A percentile compares a stretch with the other conserved stretches of the same genome.
Conservation (phyloP, 1,140 invertebrate genomes). For the Euschistus heros region DNA sequence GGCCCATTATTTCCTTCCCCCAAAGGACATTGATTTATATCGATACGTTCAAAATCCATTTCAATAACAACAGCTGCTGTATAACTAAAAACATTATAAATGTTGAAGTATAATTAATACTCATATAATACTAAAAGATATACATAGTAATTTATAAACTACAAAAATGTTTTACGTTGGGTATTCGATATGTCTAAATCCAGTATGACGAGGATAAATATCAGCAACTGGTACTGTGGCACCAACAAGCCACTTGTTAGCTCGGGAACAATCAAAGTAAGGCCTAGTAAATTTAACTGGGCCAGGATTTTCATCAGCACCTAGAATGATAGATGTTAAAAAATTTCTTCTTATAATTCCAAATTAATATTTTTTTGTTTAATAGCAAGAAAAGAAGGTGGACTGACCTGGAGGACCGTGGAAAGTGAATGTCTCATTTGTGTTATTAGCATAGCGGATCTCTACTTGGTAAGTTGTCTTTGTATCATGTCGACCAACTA, state of each 20-base stretch:
- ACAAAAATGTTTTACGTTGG: conserved; percentile 56
- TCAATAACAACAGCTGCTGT: conserved; percentile 86
- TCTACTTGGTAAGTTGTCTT: conserved; percentile 86
- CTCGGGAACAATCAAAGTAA: conserved; percentile 92
- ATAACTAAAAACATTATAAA: conserved; percentile 50
- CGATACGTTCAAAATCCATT: conserved; percentile 94
- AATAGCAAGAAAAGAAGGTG: conserved; percentile 25
- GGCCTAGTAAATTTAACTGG: conserved; percentile 89
- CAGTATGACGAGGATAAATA: conserved; percentile 88
- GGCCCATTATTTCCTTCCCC: conserved; percentile 78
- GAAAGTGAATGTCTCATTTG: conserved; percentile 90
- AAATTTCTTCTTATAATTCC: background rate
- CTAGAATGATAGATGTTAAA: conserved; percentile 32
- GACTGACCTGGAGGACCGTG: conserved; percentile 69
- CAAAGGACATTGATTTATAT: conserved; percentile 93
- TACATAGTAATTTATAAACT: background rate
- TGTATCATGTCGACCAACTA: conserved; percentile 72
- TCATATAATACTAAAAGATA: background rate
- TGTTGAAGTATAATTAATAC: conserved; percentile 17
- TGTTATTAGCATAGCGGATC: conserved; percentile 89
- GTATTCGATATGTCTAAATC: conserved; percentile 90
- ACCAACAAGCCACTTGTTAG: conserved; percentile 90
- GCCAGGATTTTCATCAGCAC: conserved; percentile 74
- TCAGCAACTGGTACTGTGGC: conserved; percentile 90
- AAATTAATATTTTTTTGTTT: conserved; percentile 11